Conservation (phyloP, 2,113 vertebrate genomes). For the Sakesphorus luctuosus region DNA sequence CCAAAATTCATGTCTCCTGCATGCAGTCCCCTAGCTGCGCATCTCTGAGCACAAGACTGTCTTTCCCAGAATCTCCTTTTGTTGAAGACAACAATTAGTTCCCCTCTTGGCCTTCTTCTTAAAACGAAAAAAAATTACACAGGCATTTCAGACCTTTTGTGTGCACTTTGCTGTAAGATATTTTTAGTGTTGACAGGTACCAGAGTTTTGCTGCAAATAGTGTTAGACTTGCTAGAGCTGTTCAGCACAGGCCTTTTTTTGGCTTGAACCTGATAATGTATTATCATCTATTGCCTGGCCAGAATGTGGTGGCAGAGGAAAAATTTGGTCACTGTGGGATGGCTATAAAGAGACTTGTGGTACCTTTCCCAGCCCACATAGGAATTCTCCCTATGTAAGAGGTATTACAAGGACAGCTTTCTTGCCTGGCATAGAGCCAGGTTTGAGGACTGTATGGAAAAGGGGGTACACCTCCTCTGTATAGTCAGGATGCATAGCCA, state of each 20-base stretch:
- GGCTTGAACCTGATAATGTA: not conserved
- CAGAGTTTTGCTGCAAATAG: not conserved
- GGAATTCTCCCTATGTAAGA: not conserved
- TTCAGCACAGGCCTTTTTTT: not conserved
- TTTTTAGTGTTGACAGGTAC: not conserved
- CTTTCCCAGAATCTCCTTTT: not conserved
- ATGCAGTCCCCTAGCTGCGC: not conserved
- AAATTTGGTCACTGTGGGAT: not conserved
- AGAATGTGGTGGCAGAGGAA: not conserved
- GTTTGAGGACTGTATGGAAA: not conserved
- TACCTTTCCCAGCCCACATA: rapidly evolving
- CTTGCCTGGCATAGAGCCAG: not conserved
- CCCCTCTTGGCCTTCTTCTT: not conserved
- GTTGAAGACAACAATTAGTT: not conserved
- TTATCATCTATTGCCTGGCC: not conserved
- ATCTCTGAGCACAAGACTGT: not conserved
- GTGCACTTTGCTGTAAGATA: not conserved
- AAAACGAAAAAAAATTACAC: not conserved
- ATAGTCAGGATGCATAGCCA: not conserved
- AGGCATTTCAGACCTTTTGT: not conserved
- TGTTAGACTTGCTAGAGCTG: not conserved
- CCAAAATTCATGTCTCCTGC: too few species aligned
- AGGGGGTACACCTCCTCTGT: not conserved
- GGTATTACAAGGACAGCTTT: not conserved
- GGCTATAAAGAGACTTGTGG: not conserved